A percentile compares a stretch with the other conserved stretches of the same genome.
Evolutionary conservation across 2,797 vertebrate genomes (phyloP).

Genomic region (Enteromius thamalakanensis): DNA sequence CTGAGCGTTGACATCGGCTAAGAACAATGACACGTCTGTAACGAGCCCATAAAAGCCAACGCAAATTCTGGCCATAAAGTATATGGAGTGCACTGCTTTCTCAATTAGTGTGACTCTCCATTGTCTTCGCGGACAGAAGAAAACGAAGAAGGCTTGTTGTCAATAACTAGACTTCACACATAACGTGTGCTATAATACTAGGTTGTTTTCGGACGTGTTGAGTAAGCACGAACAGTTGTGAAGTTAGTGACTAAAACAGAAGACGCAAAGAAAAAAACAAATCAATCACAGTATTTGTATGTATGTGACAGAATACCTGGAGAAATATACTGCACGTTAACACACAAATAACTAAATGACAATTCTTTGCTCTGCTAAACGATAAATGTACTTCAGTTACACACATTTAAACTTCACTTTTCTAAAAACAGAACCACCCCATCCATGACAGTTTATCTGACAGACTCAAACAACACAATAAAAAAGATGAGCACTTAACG

Average conservation of each 20-base stretch:
- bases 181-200: background rate
- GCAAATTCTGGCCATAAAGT: constrained; percentile 40
- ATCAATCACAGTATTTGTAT: background rate
- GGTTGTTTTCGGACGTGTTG: constrained; percentile 1
- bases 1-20: constrained; percentile 18
- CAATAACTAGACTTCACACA: background rate
- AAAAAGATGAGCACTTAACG: background rate
- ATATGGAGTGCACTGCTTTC: constrained; percentile 10
- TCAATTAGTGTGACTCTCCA: constrained; percentile 19
- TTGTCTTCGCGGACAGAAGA: background rate
- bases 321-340: background rate
- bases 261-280: background rate
- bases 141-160: background rate
- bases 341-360: background rate
- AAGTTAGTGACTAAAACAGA: constrained; percentile 1
- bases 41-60: constrained; percentile 37
- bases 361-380: background rate
- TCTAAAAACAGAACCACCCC: background rate
- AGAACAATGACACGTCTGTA: constrained; percentile 56
- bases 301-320: background rate
- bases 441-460: background rate
- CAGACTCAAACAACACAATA: background rate
- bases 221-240: background rate
- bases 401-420: background rate
- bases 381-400: background rate